Percentiles rank a stretch among this genome's conserved stretches.
Evolutionary conservation across 2,888 invertebrate species (phyloP).

Genomic region (Synanthedon vespiformis): DNA sequence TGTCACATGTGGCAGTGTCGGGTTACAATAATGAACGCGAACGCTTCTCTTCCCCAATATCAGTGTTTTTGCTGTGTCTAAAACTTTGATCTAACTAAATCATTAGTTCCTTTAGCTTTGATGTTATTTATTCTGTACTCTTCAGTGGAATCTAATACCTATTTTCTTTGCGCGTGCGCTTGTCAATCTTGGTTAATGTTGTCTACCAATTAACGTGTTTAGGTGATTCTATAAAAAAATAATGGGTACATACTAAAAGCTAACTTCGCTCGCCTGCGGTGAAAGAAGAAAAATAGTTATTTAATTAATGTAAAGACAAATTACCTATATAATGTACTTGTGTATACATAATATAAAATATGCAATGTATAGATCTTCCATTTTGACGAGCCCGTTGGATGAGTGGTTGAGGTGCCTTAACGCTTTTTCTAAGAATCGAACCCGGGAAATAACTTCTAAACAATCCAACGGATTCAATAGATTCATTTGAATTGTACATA

Average conservation of each 20-base stretch:
- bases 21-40: constrained; percentile 57
- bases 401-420: too few relatives aligned
- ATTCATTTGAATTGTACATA: too few relatives aligned
- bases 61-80: constrained; percentile 46
- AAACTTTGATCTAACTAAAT: constrained; percentile 28
- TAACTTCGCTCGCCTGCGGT: constrained; percentile 19
- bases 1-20: constrained; percentile 67
- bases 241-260: constrained; percentile 21
- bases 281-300: constrained; percentile 7
- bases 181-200: constrained; percentile 1
- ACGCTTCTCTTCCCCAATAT: constrained; percentile 46
- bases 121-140: constrained; percentile 37
- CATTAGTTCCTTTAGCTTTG: constrained; percentile 45
- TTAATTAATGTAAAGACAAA: not conserved
- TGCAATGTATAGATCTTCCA: too few relatives aligned
- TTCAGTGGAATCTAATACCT: constrained; percentile 45
- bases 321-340: too few relatives aligned
- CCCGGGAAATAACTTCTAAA: too few relatives aligned
- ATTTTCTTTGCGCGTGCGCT: constrained; percentile 3
- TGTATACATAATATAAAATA: too few relatives aligned
- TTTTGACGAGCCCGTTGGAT: too few relatives aligned
- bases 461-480: too few relatives aligned
- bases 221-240: constrained; percentile 26
- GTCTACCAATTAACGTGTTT: constrained; percentile 23
- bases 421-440: too few relatives aligned